Evolutionary conservation across 64 coral and sea anemone species (phyloP), one percentile per base, ranked within the genome.

Genomic region (Astreopora myriophthalma): DNA sequence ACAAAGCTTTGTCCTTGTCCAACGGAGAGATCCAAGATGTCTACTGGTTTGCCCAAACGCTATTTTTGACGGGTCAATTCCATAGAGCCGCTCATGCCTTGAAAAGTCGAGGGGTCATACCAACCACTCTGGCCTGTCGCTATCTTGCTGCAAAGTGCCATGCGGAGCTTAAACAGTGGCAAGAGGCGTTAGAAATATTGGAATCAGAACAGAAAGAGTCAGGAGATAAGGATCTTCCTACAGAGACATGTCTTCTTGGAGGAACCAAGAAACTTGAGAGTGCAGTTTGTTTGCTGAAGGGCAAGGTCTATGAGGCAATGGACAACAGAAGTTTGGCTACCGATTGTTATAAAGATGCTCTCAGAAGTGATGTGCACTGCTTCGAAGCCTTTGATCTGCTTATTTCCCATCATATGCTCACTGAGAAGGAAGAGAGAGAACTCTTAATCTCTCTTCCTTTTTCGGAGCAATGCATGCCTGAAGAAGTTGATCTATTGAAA

Each of bases 351-450:
- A 99, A 99, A 49, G 97, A 99, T 37, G 97, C 97, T 1, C 49
- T 99, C 28, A 93, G 69, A 83, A 93, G 79, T 25, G 97, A 99
- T 64, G 97, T 99, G n/a, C 94, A 96, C 61, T 99, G 97, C 73
- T 99, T 93, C 48, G 97, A 99, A 86, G 97, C 97, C 23, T 99
- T 99, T 88, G 97, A 99, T 93, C 91, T 93, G 46, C 81, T 99
- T 48, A 85, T 95, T 27, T 96, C 97, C 49, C 97, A 96, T 91
- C 87, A 99, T 74, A 99, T 99, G 97, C 70, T 99, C 7, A 89
- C 97, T 63, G 83, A 91, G 10, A 96, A 96, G 9, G 97, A 99
- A 64, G 97, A 99, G 66, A 87, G 75, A 46, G 87, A 95, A 14
- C 70, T 99, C 24, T 46, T 96, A 3, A 81, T 91, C 34, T 94